A percentile compares a stretch with the other conserved stretches of the same genome.
These are phyloP conservation scores for Linepithema humile DNA, from an alignment of 1,140 invertebrate species.

Conservation along the genomic window DNA sequence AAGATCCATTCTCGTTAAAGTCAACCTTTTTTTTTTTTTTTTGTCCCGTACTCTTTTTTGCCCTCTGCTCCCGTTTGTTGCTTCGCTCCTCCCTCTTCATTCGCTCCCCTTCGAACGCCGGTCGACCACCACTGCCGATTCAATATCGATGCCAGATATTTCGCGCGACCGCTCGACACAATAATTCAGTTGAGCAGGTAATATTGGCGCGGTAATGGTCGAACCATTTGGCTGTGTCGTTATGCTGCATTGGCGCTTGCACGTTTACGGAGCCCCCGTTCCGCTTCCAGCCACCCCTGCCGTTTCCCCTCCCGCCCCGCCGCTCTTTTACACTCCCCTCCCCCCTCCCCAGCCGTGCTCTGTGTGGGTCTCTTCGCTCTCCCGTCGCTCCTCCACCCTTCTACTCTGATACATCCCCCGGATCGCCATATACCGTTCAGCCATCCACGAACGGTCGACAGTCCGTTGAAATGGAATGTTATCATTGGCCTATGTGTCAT, in stretches of 20 bases:
- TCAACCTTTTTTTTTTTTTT: conserved; percentile 35
- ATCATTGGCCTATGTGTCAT: conserved; percentile 79
- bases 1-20: conserved; percentile 77
- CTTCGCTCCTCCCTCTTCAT: conserved; percentile 17
- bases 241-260: conserved; percentile 80
- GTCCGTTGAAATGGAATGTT: conserved; percentile 77
- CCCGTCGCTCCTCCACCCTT: conserved; percentile 3
- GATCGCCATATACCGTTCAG: conserved; percentile 25
- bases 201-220: conserved; percentile 80
- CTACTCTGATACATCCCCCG: conserved; percentile 21
- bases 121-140: conserved; percentile 70
- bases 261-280: conserved; percentile 73
- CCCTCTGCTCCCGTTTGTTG: conserved; percentile 14
- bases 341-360: background rate
- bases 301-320: conserved; percentile 6
- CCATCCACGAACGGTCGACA: conserved; percentile 44
- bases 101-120: conserved; percentile 34
- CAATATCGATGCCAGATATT: conserved; percentile 82
- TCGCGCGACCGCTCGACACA: conserved; percentile 77
- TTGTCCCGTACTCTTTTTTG: background rate
- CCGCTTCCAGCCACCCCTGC: conserved; percentile 65
- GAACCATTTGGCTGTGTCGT: conserved; percentile 80
- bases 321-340: conserved; percentile 52
- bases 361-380: background rate
- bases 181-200: conserved; percentile 83